phyloP scores from a whole-genome alignment of 1,140 invertebrate species.

The Drosophila pseudoobscura region DNA sequence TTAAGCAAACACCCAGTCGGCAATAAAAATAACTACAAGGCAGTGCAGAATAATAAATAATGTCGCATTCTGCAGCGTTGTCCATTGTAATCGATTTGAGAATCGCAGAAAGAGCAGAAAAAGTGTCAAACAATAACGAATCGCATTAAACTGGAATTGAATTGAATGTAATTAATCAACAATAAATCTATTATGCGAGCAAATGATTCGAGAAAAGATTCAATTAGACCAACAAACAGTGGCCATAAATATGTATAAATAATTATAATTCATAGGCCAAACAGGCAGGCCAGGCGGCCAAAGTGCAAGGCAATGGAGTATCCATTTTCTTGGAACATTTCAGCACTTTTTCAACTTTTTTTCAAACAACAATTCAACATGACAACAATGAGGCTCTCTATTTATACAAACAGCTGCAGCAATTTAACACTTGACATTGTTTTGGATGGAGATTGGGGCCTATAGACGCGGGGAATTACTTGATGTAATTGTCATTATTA shows the following conservation, averaged over 20 bases:
- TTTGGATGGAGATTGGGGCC: conserved; percentile 18
- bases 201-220: conserved; percentile 28
- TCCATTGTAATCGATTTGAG: conserved; percentile 52
- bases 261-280: conserved; percentile 55
- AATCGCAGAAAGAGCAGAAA: conserved; percentile 33
- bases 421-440: conserved; percentile 74
- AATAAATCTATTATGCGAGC: conserved; percentile 63
- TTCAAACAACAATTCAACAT: conserved; percentile 11
- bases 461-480: background rate
- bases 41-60: conserved; percentile 45
- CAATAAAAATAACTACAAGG: background rate
- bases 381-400: conserved; percentile 28
- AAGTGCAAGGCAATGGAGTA: conserved; percentile 44
- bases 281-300: conserved; percentile 10
- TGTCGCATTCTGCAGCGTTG: conserved; percentile 33
- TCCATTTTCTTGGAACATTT: conserved; percentile 54
- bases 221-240: conserved; percentile 51
- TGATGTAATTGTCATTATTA: conserved; percentile 58
- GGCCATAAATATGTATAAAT: conserved; percentile 56
- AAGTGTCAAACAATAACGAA: conserved; percentile 39
- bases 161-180: conserved; percentile 70
- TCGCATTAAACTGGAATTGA: conserved; percentile 34
- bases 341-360: conserved; percentile 16
- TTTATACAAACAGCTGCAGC: conserved; percentile 32
- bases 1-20: conserved; percentile 37